A percentile compares a stretch with the other conserved stretches of the same genome.
phyloP scores from a whole-genome alignment of 2,888 invertebrate genomes.

The Xanthia icteritia region DNA sequence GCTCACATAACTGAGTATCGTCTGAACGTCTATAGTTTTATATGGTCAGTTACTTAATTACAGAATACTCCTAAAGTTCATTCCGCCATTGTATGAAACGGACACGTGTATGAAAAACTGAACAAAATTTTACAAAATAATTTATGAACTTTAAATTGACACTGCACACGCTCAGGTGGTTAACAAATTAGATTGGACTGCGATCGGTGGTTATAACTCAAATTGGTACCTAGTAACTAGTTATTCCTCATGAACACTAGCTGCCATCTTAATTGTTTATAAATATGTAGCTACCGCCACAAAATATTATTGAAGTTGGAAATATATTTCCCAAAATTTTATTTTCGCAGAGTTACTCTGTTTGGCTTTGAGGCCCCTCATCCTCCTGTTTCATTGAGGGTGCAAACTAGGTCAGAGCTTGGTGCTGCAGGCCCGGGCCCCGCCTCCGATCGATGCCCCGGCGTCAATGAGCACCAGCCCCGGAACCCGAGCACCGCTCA shows the following conservation, averaged over 20 bases:
- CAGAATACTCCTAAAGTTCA: conserved; percentile 13
- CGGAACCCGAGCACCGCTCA: conserved; percentile 69
- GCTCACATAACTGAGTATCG: conserved; percentile 14
- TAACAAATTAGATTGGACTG: conserved; percentile 15
- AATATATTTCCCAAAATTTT: conserved; percentile 5
- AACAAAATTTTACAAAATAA: conserved; percentile 32
- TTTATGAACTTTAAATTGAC: conserved; percentile 31
- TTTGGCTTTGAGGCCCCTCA: conserved; percentile 53
- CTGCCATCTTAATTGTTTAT: background rate
- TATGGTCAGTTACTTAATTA: conserved; percentile 9
- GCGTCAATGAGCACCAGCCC: conserved; percentile 83
- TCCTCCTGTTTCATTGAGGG: conserved; percentile 84
- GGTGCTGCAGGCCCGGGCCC: conserved; percentile 78
- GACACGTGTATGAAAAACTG: conserved; percentile 21
- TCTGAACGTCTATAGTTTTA: conserved; percentile 21
- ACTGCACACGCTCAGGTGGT: background rate
- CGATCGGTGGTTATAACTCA: background rate
- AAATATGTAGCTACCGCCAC: background rate
- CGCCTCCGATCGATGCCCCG: conserved; percentile 82
- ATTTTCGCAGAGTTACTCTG: conserved; percentile 28
- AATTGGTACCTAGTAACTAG: background rate
- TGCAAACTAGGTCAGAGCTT: conserved; percentile 84
- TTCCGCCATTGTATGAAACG: background rate
- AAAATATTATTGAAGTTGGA: background rate
- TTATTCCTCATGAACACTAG: conserved; percentile 11